Percentiles rank a stretch among this genome's conserved stretches.
phyloP scores from a whole-genome alignment of 2,888 invertebrate genomes.

The Andrena haemorrhoa region DNA sequence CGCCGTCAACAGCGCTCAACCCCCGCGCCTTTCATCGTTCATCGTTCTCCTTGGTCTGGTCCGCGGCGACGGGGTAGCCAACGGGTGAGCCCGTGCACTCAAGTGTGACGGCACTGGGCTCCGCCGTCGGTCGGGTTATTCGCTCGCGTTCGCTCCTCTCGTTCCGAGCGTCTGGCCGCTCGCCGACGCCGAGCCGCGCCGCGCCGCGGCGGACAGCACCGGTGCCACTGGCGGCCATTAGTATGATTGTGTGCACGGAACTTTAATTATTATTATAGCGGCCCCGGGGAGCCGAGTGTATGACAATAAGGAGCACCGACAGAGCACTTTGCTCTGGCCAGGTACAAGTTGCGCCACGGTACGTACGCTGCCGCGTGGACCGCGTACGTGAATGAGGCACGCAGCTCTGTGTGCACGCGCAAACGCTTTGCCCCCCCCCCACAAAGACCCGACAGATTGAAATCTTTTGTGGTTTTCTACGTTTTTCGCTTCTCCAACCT shows the following conservation, averaged over 20 bases:
- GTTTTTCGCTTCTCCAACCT: neutral
- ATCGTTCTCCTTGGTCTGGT: slow-evolving; percentile 53
- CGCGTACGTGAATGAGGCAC: slow-evolving; percentile 33
- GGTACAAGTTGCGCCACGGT: slow-evolving; percentile 44
- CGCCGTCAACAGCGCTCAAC: slow-evolving; percentile 39
- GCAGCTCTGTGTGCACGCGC: slow-evolving; percentile 14
- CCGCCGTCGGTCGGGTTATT: slow-evolving; percentile 63
- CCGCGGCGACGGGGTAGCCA: slow-evolving; percentile 21
- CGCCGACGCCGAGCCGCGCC: slow-evolving; percentile 67
- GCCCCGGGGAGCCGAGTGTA: slow-evolving; percentile 50
- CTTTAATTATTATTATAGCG: slow-evolving; percentile 79
- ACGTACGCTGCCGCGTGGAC: slow-evolving; percentile 19
- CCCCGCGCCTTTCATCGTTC: slow-evolving; percentile 50
- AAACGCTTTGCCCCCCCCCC: slow-evolving; percentile 14
- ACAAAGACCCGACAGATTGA: slow-evolving; percentile 38
- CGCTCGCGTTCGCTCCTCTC: slow-evolving; percentile 57
- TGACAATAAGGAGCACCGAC: slow-evolving; percentile 64
- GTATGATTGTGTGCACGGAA: slow-evolving; percentile 80
- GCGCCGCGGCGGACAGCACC: slow-evolving; percentile 59
- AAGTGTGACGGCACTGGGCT: slow-evolving; percentile 64
- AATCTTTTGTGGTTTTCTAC: slow-evolving; percentile 50
- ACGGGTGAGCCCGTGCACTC: slow-evolving; percentile 65
- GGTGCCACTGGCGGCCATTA: slow-evolving; percentile 75
- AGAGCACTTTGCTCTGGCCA: slow-evolving; percentile 51
- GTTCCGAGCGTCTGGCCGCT: slow-evolving; percentile 70